phyloP scores from a whole-genome alignment of 1,140 invertebrate genomes.

The Drosophila kikkawai region DNA sequence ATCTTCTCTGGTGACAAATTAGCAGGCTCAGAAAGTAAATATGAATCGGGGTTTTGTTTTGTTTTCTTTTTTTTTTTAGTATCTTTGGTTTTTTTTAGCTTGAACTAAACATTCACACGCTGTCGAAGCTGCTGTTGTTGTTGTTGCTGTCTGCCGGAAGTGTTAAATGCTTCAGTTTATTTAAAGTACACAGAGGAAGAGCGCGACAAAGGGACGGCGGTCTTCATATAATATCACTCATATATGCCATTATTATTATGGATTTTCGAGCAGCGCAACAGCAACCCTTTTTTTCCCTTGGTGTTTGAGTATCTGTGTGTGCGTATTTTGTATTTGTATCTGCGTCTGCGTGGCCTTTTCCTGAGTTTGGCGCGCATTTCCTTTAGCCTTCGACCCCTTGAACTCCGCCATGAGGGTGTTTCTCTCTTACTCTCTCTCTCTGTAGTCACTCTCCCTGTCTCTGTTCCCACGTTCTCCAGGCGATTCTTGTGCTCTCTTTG shows the following conservation, averaged over 20 bases:
- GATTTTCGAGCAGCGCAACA: constrained; percentile 48
- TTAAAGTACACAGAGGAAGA: constrained; percentile 64
- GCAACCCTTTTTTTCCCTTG: constrained; percentile 60
- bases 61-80: constrained; percentile 9
- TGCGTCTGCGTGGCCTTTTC: constrained; percentile 57
- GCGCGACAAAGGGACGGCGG: constrained; percentile 3
- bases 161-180: constrained; percentile 83
- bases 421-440: constrained; percentile 20
- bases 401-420: constrained; percentile 61
- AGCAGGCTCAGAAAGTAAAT: constrained; percentile 32
- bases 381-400: constrained; percentile 43
- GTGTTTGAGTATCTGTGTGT: constrained; percentile 6
- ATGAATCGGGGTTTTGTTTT: constrained; percentile 20
- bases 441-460: constrained; percentile 6
- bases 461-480: constrained; percentile 35
- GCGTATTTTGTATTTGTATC: constrained; percentile 17
- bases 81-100: constrained; percentile 24
- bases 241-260: constrained; percentile 81
- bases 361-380: constrained; percentile 73
- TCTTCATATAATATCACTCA: constrained; percentile 68
- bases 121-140: constrained; percentile 50
- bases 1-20: constrained; percentile 29
- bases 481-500: neutral
- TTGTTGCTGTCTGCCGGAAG: constrained; percentile 72
- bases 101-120: constrained; percentile 78